These are phyloP conservation scores for Brachyalestes nurse DNA, from an alignment of 2,797 vertebrate genomes.

Conservation along the genomic window DNA sequence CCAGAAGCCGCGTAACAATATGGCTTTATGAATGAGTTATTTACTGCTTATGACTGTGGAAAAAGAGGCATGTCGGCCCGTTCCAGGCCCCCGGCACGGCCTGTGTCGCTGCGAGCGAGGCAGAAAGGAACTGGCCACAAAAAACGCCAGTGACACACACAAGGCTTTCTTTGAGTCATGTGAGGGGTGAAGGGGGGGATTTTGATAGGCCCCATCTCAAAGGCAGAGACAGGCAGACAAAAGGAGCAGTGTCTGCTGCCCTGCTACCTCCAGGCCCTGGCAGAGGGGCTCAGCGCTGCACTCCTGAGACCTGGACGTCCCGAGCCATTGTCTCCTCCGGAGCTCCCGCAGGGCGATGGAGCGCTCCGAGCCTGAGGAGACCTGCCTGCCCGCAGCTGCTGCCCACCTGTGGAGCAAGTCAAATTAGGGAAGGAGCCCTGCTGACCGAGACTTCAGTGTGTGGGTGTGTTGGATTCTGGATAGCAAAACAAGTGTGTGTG, in stretches of 20 bases:
- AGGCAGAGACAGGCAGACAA: constrained; percentile 85
- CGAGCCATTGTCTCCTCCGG: constrained; percentile 80
- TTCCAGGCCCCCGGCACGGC: constrained; percentile 64
- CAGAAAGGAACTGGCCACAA: constrained; percentile 81
- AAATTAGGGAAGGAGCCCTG: constrained; percentile 91
- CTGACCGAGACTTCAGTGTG: constrained; percentile 70
- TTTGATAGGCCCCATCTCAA: constrained; percentile 77
- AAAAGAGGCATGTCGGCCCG: constrained; percentile 69
- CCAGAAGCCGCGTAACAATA: constrained; percentile 55
- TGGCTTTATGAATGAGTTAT: constrained; percentile 59
- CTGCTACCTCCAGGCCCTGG: constrained; percentile 89
- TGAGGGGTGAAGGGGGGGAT: constrained; percentile 79
- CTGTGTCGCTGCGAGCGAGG: constrained; percentile 77
- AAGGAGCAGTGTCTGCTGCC: constrained; percentile 87
- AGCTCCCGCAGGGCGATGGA: constrained; percentile 80
- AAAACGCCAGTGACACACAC: constrained; percentile 71
- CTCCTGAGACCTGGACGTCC: constrained; percentile 82
- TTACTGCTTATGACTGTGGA: constrained; percentile 71
- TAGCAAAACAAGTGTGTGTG: constrained; percentile 5
- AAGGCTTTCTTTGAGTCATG: constrained; percentile 86
- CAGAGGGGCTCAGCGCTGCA: constrained; percentile 69
- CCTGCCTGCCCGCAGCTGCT: constrained; percentile 91
- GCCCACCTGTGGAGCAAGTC: constrained; percentile 96
- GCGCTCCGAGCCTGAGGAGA: constrained; percentile 81
- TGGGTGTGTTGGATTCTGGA: constrained; percentile 1